Conservation (phyloP, 2,888 invertebrate genomes). For the Anoplius nigerrimus region DNA sequence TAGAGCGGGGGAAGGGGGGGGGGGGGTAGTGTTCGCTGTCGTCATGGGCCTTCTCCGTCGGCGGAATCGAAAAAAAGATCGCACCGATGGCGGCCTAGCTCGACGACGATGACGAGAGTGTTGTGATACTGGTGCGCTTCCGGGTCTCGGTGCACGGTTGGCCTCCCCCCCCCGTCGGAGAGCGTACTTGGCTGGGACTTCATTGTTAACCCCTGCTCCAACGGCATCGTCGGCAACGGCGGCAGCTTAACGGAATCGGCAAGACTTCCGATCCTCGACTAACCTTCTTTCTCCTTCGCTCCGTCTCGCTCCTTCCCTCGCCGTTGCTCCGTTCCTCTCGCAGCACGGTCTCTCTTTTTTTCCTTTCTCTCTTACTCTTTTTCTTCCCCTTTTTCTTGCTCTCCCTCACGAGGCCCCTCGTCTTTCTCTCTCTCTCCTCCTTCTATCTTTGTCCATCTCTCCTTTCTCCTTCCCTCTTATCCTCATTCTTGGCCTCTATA, state of each 20-base stretch:
- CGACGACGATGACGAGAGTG: neutral
- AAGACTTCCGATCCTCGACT: conserved; percentile 39
- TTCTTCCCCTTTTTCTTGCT: too few relatives aligned
- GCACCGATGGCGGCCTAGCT: neutral
- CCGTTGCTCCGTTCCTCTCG: too few relatives aligned
- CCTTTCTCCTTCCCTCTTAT: neutral
- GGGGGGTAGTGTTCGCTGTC: too few relatives aligned
- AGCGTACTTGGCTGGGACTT: neutral
- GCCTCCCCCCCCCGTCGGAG: too few relatives aligned
- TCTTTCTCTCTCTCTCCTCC: conserved; percentile 1
- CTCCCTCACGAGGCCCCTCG: too few relatives aligned
- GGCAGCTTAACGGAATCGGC: conserved; percentile 41
- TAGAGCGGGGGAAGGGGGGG: too few relatives aligned
- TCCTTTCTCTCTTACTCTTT: conserved; percentile 4
- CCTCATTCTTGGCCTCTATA: conserved; percentile 3
- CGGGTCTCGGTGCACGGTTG: neutral
- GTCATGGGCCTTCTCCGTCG: neutral
- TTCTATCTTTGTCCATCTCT: conserved; percentile 1
- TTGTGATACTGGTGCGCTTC: neutral
- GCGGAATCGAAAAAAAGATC: neutral
- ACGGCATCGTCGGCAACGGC: conserved; percentile 38
- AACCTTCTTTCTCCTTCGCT: conserved; percentile 22
- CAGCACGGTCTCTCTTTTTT: too few relatives aligned
- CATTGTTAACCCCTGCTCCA: neutral
- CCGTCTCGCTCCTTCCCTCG: too few relatives aligned